phyloP scores from a whole-genome alignment of 2,113 vertebrate species.

The Neodon shergylaensis region DNA sequence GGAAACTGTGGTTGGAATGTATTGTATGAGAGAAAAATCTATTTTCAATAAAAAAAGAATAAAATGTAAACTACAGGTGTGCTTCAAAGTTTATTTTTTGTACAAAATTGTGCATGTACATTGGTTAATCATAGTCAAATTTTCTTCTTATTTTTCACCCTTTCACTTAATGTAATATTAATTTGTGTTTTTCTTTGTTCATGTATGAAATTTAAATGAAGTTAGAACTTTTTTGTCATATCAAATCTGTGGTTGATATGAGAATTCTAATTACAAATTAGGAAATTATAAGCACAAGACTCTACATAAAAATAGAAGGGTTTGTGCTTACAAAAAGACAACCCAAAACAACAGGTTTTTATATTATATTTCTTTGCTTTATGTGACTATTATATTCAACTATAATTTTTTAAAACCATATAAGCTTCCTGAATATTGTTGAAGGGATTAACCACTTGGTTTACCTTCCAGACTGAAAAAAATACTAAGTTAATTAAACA shows the following conservation, averaged over 20 bases:
- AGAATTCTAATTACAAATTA: not conserved
- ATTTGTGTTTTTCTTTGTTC: not conserved
- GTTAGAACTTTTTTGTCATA: not conserved
- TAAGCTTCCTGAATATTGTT: not conserved
- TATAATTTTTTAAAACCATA: not conserved
- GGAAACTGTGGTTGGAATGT: too few species aligned
- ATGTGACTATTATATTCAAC: not conserved
- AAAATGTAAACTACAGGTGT: not conserved
- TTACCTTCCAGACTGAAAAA: not conserved
- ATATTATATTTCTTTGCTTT: not conserved
- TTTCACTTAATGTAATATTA: not conserved
- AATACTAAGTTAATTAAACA: not conserved
- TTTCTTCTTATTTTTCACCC: not conserved
- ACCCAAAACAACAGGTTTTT: not conserved
- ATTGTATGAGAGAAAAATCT: too few species aligned
- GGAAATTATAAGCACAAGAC: not conserved
- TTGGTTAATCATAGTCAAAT: not conserved
- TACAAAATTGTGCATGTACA: not conserved
- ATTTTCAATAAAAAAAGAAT: not conserved
- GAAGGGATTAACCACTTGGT: not conserved
- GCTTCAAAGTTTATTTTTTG: not conserved
- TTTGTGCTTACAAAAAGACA: not conserved
- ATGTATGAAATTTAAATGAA: not conserved
- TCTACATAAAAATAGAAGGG: not conserved
- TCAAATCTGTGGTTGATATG: not conserved